Evolutionary conservation across 1,140 invertebrate species (phyloP), one percentile per base, ranked within the genome.

Genomic region (Homarus americanus): DNA sequence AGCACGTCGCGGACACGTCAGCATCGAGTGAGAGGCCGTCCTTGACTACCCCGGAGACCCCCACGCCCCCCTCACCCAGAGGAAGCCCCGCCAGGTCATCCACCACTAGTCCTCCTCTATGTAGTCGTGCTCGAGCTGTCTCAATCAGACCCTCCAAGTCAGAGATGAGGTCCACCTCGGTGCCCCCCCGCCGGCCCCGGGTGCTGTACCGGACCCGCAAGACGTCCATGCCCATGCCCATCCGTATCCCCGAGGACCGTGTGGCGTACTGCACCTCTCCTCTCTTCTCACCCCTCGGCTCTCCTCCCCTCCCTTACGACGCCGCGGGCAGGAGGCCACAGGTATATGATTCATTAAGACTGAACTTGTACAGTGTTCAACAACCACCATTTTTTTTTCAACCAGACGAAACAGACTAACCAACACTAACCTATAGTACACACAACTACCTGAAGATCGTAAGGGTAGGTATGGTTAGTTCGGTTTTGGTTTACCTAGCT

Each of bases 181-280:
- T 41, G 20, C 84, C 84, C 32, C 32, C 28, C 40, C 41, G 44
- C n/a, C 80, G 88, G 15, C 66, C 88, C 10, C n/a, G 69, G 79
- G 24, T 78, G 3, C 15, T 73, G 38, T 66, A 84, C 49, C 17
- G 41, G 34, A 76, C 63, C 7, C 34, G 80, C n/a, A 90, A 90
- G 88, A 90, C 78, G 2, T 90, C 88, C 15, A 72, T 84, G 88
- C 88, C 88, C 28, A 49, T 83, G 2, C 88, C 80, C 10, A 49
- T 84, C 38, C 80, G 88, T 20, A 90, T 90, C 79, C 88, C 88
- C 12, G 88, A 90, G 69, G 72, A 84, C 72, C 32, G 82, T 4
- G 88, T 82, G 49, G 80, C 88, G 12, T 63, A 41, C 38, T 83
- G 53, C 44, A 72, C 63, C 44, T 58, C 72, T 76, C 72, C 83